Evolutionary conservation across 2,113 vertebrate genomes (phyloP), one percentile per base, ranked within the genome.

Genomic region (Phoenicopterus ruber): DNA sequence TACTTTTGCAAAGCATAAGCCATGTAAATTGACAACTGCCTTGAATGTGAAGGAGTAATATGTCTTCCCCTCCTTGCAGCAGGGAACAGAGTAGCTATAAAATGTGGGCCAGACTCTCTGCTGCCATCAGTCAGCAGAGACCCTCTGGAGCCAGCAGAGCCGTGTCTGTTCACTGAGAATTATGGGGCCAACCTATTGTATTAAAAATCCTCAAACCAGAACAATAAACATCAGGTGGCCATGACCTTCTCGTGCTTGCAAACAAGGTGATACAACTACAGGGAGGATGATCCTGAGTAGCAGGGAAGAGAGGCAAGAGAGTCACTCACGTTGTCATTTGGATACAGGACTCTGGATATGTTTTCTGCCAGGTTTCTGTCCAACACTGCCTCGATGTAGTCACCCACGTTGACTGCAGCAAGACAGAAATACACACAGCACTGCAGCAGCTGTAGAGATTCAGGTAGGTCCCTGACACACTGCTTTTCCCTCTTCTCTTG

Each of bases 281-380:
- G 69, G n/a, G 19, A 62, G 8, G 13, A 80, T 8, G 55, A n/a
- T 42, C 38, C 67, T 11, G 6, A 83, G 62, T 38, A 77, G 40
- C 13, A 81, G 44, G 11, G 10, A 40, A 36, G 31, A 65, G 40
- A 62, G 42, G 38, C 11, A 49, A 55, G 20, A 32, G 7, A 34
- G 38, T 70, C 65, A 98, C 99, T 98, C 94, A 99, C 99, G 0
- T 99, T 99, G 91, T 99, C 99, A 15, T 99, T 99, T 25, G 99
- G 99, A 87, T 99, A 99, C 72, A 99, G 97, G 62, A 99, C 99
- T 85, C 99, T 97, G 91, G 99, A 99, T 92, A 99, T 99, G 95
- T 99, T 99, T 97, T 99, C 99, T 11, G 99, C 99, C 96, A 99
- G 93, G 97, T 99, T 99, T 97, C 99, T 97, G 94, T 99, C 99